Conservation (phyloP, 1,140 invertebrate species). For the Tetragonula clypearis region DNA sequence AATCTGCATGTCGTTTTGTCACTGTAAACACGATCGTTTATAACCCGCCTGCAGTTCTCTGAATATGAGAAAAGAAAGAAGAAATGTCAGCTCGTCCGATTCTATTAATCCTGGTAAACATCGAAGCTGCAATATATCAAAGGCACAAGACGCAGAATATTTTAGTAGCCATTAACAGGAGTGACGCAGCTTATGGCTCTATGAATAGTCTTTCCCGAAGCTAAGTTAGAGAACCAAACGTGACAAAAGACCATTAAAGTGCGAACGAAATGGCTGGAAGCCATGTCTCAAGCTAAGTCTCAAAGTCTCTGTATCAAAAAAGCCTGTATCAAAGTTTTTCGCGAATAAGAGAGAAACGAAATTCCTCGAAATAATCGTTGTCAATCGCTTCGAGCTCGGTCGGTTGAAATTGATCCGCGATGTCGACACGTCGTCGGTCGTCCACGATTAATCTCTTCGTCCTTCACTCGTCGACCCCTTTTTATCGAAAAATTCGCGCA, state of each 20-base stretch:
- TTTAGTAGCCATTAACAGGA: background rate
- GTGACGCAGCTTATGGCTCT: background rate
- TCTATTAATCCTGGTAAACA: background rate
- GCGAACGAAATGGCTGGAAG: background rate
- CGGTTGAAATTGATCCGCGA: slow-evolving; percentile 32
- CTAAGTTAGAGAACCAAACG: background rate
- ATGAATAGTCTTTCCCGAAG: background rate
- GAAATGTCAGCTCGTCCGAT: background rate
- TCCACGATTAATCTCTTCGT: slow-evolving; percentile 49
- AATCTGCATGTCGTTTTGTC: background rate
- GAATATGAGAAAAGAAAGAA: too few relatives aligned
- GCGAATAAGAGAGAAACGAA: background rate
- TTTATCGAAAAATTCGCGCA: slow-evolving; percentile 42
- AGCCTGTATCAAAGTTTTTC: background rate
- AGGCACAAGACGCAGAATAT: background rate
- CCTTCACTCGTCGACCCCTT: slow-evolving; percentile 59
- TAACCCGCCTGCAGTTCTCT: background rate
- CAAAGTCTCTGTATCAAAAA: background rate
- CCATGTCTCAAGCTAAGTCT: too few relatives aligned
- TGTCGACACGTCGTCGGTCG: slow-evolving; percentile 54
- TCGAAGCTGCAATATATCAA: background rate
- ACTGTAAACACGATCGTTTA: background rate
- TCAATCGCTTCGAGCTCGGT: slow-evolving; percentile 22
- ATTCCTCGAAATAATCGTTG: background rate
- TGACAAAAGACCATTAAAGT: background rate